These are phyloP conservation scores for Hydrophis major DNA, from an alignment of 2,797 vertebrate species.

Conservation along the genomic window DNA sequence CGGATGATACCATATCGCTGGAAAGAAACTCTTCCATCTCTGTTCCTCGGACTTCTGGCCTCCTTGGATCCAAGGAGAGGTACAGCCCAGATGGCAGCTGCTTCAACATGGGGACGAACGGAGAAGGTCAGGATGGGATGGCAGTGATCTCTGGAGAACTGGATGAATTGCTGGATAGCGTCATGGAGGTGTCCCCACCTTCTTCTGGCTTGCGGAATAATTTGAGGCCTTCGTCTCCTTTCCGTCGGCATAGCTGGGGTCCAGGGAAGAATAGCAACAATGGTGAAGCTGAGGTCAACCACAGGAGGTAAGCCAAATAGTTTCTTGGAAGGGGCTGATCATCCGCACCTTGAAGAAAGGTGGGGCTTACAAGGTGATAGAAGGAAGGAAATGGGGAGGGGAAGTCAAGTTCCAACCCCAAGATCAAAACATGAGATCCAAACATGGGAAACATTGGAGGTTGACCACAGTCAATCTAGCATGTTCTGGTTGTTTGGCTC, in stretches of 20 bases:
- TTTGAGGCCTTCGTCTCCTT: slow-evolving; percentile 85
- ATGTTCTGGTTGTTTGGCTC: background rate
- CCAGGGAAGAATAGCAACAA: slow-evolving; percentile 83
- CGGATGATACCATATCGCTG: slow-evolving; percentile 79
- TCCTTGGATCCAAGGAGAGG: slow-evolving; percentile 59
- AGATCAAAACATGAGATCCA: background rate
- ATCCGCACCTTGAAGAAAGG: background rate
- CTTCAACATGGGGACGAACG: slow-evolving; percentile 55
- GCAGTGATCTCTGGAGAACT: slow-evolving; percentile 68
- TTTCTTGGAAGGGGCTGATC: background rate
- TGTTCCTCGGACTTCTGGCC: slow-evolving; percentile 57
- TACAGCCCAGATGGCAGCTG: slow-evolving; percentile 66
- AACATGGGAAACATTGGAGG: background rate
- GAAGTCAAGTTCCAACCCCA: background rate
- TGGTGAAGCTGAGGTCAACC: slow-evolving; percentile 86
- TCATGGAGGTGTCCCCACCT: slow-evolving; percentile 82
- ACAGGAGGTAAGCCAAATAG: slow-evolving; percentile 81
- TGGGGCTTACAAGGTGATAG: background rate
- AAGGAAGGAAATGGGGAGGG: background rate
- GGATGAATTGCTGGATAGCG: slow-evolving; percentile 90
- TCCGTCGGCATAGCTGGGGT: slow-evolving; percentile 95
- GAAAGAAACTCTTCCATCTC: slow-evolving; percentile 75
- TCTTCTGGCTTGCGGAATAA: slow-evolving; percentile 73
- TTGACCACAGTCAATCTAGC: background rate
- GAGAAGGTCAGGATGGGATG: slow-evolving; percentile 62